Evolutionary conservation across 2,113 vertebrate genomes (phyloP).

Genomic region (Cygnus buccinator): DNA sequence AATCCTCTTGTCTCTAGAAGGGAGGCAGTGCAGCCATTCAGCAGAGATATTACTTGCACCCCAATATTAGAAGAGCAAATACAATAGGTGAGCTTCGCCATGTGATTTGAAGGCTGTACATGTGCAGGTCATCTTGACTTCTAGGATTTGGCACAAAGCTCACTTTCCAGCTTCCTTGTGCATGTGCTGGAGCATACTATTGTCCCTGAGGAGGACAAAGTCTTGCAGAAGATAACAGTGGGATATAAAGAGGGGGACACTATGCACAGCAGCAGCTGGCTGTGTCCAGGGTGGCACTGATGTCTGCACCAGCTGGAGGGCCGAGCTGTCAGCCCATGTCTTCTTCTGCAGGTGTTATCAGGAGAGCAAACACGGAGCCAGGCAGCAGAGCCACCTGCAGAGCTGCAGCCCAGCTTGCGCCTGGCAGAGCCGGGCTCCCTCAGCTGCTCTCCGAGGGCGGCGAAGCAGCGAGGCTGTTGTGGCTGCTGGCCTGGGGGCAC

Average conservation of each 20-base stretch:
- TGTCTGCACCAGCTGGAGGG: neutral
- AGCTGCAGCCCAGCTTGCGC: neutral
- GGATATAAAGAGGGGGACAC: neutral
- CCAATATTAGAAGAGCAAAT: neutral
- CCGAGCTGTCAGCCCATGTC: neutral
- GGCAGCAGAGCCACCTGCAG: neutral
- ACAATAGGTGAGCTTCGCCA: neutral
- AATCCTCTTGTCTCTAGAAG: neutral
- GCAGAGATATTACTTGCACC: neutral
- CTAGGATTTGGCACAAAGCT: neutral
- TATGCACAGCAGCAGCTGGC: neutral
- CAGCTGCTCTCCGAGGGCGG: neutral
- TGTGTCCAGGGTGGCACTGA: rapidly evolving
- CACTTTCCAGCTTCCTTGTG: neutral
- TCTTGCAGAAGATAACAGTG: neutral
- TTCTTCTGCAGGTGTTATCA: neutral
- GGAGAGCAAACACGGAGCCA: neutral
- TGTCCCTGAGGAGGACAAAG: neutral
- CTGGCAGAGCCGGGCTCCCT: neutral
- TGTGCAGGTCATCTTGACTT: neutral
- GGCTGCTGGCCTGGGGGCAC: neutral
- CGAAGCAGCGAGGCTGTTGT: neutral
- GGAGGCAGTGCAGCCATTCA: neutral
- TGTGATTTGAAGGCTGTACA: neutral
- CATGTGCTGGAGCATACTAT: neutral